phyloP scores from a whole-genome alignment of 2,113 vertebrate species.

The Poecilia latipinna region DNA sequence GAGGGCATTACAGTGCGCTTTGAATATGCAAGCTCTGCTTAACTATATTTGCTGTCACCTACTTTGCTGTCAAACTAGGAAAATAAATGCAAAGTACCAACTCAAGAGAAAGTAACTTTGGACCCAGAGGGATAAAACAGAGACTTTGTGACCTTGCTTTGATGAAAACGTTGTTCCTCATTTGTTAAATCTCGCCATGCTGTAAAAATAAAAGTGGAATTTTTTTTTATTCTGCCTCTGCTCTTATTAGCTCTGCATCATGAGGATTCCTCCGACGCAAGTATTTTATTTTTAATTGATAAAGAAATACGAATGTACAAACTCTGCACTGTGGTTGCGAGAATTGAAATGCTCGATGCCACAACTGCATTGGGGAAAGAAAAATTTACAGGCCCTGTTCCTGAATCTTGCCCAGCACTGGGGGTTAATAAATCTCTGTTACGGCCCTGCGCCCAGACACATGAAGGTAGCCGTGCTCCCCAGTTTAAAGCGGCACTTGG shows the following conservation, averaged over 20 bases:
- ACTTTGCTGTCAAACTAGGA: neutral
- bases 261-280: neutral
- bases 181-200: neutral
- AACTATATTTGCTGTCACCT: slow-evolving; percentile 5
- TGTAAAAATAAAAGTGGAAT: neutral
- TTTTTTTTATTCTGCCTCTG: neutral
- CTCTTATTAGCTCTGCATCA: neutral
- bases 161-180: neutral
- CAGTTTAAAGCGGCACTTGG: slow-evolving; percentile 37
- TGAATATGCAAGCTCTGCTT: neutral
- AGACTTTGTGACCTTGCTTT: neutral
- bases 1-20: slow-evolving; percentile 1
- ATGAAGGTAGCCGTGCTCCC: slow-evolving; percentile 43
- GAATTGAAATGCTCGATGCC: slow-evolving; percentile 45
- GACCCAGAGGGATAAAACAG: neutral
- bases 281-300: neutral
- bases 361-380: slow-evolving; percentile 29
- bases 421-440: slow-evolving; percentile 60
- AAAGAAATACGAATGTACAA: slow-evolving; percentile 30
- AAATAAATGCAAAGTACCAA: neutral
- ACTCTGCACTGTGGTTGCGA: slow-evolving; percentile 18
- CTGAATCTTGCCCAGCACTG: slow-evolving; percentile 28
- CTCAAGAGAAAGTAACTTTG: neutral
- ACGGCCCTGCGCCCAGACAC: slow-evolving; percentile 49
- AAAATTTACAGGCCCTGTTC: slow-evolving; percentile 35